Percentiles rank a stretch among this genome's conserved stretches.
Evolutionary conservation across 1,140 invertebrate genomes (phyloP).

Genomic region (Himalopsyche phryganea): DNA sequence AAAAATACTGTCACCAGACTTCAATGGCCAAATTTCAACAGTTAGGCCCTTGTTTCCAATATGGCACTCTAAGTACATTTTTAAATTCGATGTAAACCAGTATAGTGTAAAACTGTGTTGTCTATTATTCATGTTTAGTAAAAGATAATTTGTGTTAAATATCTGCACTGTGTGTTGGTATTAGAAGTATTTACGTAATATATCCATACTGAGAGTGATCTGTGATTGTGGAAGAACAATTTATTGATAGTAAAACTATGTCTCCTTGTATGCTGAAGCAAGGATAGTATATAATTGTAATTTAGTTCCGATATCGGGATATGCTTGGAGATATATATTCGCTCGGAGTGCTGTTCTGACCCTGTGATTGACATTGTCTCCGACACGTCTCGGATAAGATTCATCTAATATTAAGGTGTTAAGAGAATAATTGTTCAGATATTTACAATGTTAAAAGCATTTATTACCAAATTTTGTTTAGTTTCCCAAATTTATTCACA

Average conservation of each 20-base stretch:
- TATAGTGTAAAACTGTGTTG: too few relatives aligned
- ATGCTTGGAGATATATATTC: slow-evolving; percentile 14
- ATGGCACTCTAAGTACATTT: too few relatives aligned
- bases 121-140: too few relatives aligned
- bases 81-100: too few relatives aligned
- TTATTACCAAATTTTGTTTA: slow-evolving; percentile 25
- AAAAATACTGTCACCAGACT: too few relatives aligned
- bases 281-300: slow-evolving; percentile 8
- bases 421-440: slow-evolving; percentile 19
- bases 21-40: too few relatives aligned
- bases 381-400: not conserved
- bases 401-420: slow-evolving; percentile 18
- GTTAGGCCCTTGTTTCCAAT: too few relatives aligned
- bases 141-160: too few relatives aligned
- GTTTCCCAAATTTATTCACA: slow-evolving; percentile 17
- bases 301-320: slow-evolving; percentile 3
- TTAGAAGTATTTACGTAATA: too few relatives aligned
- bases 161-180: too few relatives aligned
- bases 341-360: slow-evolving; percentile 26
- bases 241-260: slow-evolving; percentile 21
- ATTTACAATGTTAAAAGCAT: slow-evolving; percentile 22
- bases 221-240: slow-evolving; percentile 31
- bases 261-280: slow-evolving; percentile 4
- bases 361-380: slow-evolving; percentile 26
- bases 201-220: slow-evolving; percentile 14